phyloP scores from a whole-genome alignment of 2,888 invertebrate genomes.

The Frankliniella fusca region DNA sequence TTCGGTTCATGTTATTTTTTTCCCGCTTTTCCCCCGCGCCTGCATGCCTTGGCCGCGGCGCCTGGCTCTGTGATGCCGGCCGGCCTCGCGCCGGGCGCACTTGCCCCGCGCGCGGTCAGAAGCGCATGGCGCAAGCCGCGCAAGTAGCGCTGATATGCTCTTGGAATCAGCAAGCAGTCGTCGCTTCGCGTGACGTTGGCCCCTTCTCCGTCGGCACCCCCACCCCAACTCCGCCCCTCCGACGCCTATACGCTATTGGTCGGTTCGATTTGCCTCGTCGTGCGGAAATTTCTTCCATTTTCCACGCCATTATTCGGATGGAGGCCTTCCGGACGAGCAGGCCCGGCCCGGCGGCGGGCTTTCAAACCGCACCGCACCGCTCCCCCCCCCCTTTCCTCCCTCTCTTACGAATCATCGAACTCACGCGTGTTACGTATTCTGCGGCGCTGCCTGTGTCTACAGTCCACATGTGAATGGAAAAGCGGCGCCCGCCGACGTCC shows the following conservation, averaged over 20 bases:
- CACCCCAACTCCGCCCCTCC: not conserved
- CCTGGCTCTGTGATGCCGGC: too few species aligned
- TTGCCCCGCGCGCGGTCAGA: too few species aligned
- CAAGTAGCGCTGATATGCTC: not conserved
- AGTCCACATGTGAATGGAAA: too few species aligned
- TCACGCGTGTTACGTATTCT: too few species aligned
- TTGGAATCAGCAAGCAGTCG: not conserved
- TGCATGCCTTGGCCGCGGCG: too few species aligned
- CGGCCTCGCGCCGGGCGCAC: too few species aligned
- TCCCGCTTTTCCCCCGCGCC: too few species aligned
- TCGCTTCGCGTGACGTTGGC: not conserved
- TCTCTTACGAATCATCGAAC: too few species aligned
- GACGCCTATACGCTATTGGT: not conserved
- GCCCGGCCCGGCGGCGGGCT: not conserved
- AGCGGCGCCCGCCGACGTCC: too few species aligned
- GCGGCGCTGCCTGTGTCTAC: too few species aligned
- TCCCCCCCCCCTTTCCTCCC: not conserved
- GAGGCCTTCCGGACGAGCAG: not conserved
- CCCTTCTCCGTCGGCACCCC: not conserved
- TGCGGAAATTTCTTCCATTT: conserved; percentile 22
- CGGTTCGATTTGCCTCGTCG: not conserved
- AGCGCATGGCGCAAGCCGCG: too few species aligned
- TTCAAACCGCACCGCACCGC: not conserved
- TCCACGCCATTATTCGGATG: conserved; percentile 4
- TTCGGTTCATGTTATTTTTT: too few species aligned